Evolutionary conservation across 2,113 vertebrate species (phyloP).

Genomic region (Okapia johnstoni): DNA sequence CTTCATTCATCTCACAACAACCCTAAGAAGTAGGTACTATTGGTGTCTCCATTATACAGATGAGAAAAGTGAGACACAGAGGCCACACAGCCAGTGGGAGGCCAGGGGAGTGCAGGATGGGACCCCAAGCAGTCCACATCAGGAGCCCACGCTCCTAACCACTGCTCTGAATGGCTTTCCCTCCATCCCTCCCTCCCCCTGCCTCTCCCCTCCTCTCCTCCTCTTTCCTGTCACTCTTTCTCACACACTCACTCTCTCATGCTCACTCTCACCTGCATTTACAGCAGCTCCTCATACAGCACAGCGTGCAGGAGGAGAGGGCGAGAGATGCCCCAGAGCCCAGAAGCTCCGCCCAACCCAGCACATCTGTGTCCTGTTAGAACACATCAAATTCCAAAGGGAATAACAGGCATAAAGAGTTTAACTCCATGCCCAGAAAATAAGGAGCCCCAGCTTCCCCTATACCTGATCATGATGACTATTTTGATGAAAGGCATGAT

Average conservation of each 20-base stretch:
- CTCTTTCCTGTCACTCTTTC: background rate
- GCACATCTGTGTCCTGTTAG: background rate
- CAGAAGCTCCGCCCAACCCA: background rate
- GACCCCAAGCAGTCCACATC: background rate
- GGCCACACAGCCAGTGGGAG: background rate
- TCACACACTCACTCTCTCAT: background rate
- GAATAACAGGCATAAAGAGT: background rate
- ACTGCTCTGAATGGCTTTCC: accelerated
- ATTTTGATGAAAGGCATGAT: background rate
- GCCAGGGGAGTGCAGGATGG: background rate
- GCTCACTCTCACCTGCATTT: accelerated
- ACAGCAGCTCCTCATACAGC: background rate
- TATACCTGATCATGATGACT: background rate
- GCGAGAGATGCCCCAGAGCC: background rate
- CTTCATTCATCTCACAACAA: background rate
- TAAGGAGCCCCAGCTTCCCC: background rate
- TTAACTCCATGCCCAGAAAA: background rate
- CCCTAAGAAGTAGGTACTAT: background rate
- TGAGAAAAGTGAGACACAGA: background rate
- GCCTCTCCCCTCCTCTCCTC: background rate
- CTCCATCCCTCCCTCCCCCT: no score
- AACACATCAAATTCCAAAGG: background rate
- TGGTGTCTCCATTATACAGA: background rate
- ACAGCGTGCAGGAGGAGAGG: background rate
- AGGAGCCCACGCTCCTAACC: background rate